phyloP scores from a whole-genome alignment of 1,140 invertebrate genomes.

The Aphis craccivora region DNA sequence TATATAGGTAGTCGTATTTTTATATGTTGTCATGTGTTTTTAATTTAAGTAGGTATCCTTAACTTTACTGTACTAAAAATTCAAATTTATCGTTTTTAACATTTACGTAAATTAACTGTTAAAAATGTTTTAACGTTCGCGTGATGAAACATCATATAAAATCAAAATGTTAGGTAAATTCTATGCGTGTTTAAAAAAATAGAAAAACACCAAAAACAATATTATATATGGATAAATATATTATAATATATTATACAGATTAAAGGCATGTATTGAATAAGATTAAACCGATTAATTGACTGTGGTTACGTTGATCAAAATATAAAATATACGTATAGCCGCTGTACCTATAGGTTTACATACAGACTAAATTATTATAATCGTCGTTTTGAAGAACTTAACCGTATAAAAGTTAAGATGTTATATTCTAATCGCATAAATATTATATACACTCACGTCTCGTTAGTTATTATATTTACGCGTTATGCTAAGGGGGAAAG shows the following conservation, averaged over 20 bases:
- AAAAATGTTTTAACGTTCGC: neutral
- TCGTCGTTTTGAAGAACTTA: neutral
- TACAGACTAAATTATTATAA: neutral
- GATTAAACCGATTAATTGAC: neutral
- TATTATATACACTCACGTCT: neutral
- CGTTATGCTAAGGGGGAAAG: neutral
- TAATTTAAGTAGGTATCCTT: neutral
- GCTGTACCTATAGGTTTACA: no score
- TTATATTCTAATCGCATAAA: neutral
- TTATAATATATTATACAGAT: neutral
- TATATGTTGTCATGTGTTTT: neutral
- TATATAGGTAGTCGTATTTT: slow-evolving; percentile 7
- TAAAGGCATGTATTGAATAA: neutral
- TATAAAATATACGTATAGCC: neutral
- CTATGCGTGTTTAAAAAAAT: neutral
- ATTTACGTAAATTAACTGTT: slow-evolving; percentile 1
- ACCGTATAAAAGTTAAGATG: neutral
- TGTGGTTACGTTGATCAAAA: neutral
- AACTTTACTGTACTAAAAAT: neutral
- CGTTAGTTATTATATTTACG: neutral
- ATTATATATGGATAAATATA: neutral
- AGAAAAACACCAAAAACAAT: neutral
- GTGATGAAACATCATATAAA: neutral
- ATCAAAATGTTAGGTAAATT: neutral
- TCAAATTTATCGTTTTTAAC: neutral